Conservation (phyloP, 2,888 invertebrate genomes). For the Drosophila mettleri region DNA sequence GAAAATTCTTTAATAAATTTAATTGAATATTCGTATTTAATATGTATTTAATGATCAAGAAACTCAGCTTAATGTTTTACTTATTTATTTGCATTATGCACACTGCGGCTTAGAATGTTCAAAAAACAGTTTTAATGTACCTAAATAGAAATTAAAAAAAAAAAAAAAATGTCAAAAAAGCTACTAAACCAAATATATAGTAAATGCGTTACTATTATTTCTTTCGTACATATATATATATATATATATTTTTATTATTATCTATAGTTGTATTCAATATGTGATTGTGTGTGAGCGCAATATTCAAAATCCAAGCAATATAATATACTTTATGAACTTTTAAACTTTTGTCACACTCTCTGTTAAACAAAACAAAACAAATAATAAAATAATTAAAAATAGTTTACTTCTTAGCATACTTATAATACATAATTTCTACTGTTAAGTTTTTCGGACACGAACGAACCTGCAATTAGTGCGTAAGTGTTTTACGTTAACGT, state of each 20-base stretch:
- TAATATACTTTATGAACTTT: constrained; percentile 26
- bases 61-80: constrained; percentile 79
- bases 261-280: constrained; percentile 25
- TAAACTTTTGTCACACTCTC: constrained; percentile 57
- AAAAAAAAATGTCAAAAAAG: constrained; percentile 30
- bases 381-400: not conserved
- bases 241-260: constrained; percentile 19
- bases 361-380: constrained; percentile 26
- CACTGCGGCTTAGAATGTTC: constrained; percentile 84
- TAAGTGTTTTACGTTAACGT: constrained; percentile 58
- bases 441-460: constrained; percentile 48
- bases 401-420: constrained; percentile 16
- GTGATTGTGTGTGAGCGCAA: constrained; percentile 43
- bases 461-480: constrained; percentile 58
- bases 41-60: constrained; percentile 62
- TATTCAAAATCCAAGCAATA: constrained; percentile 28
- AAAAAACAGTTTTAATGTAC: constrained; percentile 63
- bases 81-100: constrained; percentile 84
- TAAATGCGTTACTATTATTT: constrained; percentile 42
- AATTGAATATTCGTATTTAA: constrained; percentile 2
- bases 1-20: constrained; percentile 18
- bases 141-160: constrained; percentile 46
- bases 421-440: constrained; percentile 47
- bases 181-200: constrained; percentile 46
- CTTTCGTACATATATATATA: constrained; percentile 19